phyloP scores from a whole-genome alignment of 2,888 invertebrate genomes.

The Adineta ricciae region DNA sequence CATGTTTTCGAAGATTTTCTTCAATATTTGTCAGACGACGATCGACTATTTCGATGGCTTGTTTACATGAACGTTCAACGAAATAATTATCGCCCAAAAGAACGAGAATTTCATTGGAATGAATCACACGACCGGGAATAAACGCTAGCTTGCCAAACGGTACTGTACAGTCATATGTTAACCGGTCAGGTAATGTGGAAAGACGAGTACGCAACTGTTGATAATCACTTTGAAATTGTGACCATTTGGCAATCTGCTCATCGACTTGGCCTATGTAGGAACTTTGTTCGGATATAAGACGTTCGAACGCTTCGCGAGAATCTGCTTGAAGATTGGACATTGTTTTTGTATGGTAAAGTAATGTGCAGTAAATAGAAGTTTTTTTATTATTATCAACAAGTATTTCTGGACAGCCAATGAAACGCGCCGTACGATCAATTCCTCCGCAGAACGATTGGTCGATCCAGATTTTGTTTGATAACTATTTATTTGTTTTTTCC shows the following conservation, averaged over 20 bases:
- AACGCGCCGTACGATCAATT: background rate
- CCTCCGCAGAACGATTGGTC: background rate
- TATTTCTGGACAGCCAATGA: background rate
- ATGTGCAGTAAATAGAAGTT: too few species aligned
- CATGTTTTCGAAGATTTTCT: conserved; percentile 16
- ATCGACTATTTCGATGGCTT: conserved; percentile 63
- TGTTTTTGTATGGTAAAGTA: background rate
- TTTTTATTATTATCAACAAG: background rate
- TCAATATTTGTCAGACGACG: conserved; percentile 61
- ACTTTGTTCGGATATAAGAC: background rate
- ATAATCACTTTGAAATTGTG: conserved; percentile 56
- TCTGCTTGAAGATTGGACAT: background rate
- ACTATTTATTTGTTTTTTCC: background rate
- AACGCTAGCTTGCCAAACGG: conserved; percentile 69
- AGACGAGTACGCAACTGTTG: conserved; percentile 50
- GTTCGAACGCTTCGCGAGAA: background rate
- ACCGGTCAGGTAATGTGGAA: conserved; percentile 54
- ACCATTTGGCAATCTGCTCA: conserved; percentile 41
- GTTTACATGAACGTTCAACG: conserved; percentile 64
- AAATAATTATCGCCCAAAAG: conserved; percentile 74
- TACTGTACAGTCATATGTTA: conserved; percentile 62
- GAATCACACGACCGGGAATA: conserved; percentile 68
- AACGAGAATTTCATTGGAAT: conserved; percentile 73
- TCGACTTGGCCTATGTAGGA: conserved; percentile 37
- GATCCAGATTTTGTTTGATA: background rate